Evolutionary conservation across 2,113 vertebrate genomes (phyloP).

Genomic region (Pyxicephalus adspersus): DNA sequence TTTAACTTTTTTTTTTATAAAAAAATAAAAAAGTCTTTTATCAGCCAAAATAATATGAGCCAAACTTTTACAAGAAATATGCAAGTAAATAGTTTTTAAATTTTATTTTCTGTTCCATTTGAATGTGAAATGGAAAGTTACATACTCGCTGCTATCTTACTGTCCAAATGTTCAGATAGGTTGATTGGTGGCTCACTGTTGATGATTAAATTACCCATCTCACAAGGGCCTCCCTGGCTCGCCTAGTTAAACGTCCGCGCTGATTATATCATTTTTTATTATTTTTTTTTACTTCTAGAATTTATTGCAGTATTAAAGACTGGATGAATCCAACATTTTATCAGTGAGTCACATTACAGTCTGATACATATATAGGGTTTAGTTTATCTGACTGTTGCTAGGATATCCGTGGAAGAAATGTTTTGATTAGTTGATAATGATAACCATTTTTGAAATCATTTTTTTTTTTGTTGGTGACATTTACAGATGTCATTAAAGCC

Average conservation of each 20-base stretch:
- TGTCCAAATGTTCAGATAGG: slow-evolving; percentile 29
- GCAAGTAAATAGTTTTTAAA: neutral
- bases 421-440: no score
- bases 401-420: neutral
- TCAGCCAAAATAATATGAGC: slow-evolving; percentile 10
- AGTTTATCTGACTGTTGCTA: neutral
- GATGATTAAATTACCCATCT: slow-evolving; percentile 14
- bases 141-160: slow-evolving; percentile 6
- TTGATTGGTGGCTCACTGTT: slow-evolving; percentile 10
- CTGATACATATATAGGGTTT: neutral
- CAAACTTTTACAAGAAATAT: slow-evolving; percentile 13
- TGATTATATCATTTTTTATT: slow-evolving; percentile 24
- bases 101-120: neutral
- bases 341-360: slow-evolving; percentile 2
- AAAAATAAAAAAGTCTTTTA: slow-evolving; percentile 28
- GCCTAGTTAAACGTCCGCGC: neutral
- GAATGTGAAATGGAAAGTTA: slow-evolving; percentile 10
- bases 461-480: no score
- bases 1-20: slow-evolving; percentile 3
- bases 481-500: no score
- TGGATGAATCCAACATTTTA: slow-evolving; percentile 9
- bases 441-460: no score
- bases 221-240: slow-evolving; percentile 26
- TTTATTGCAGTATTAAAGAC: slow-evolving; percentile 12
- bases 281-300: slow-evolving; percentile 11